A percentile compares a stretch with the other conserved stretches of the same genome.
These are phyloP conservation scores for Neostethus bicornis DNA, from an alignment of 2,797 vertebrate species.

Conservation along the genomic window DNA sequence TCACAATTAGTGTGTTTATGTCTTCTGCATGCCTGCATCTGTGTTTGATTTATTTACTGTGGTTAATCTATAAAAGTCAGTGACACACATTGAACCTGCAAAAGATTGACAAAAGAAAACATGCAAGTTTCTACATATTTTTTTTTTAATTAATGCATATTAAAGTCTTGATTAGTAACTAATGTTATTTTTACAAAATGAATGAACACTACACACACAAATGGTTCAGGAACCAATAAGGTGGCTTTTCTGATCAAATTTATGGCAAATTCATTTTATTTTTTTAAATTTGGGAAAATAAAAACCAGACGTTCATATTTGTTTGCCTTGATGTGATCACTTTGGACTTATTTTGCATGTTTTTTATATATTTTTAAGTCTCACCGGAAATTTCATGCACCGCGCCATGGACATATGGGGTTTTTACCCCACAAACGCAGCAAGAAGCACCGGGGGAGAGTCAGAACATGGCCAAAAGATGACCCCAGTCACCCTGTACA, in stretches of 20 bases:
- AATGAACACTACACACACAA: no score
- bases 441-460: slow-evolving; percentile 85
- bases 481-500: slow-evolving; percentile 88
- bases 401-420: slow-evolving; percentile 92
- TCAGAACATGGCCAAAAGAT: slow-evolving; percentile 91
- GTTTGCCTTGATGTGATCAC: neutral
- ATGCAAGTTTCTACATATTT: neutral
- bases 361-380: slow-evolving; percentile 75
- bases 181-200: no score
- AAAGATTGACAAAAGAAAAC: neutral
- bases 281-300: neutral
- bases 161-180: slow-evolving; percentile 1
- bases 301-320: no score
- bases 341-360: neutral
- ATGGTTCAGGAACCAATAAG: no score
- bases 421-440: slow-evolving; percentile 90
- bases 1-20: slow-evolving; percentile 8
- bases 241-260: neutral
- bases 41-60: slow-evolving; percentile 6
- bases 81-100: neutral
- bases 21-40: slow-evolving; percentile 6
- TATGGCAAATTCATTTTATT: neutral
- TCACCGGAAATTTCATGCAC: slow-evolving; percentile 94
- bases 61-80: slow-evolving; percentile 8
- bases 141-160: neutral